Evolutionary conservation across 2,797 vertebrate species (phyloP).

Genomic region (Scolopax rusticola): DNA sequence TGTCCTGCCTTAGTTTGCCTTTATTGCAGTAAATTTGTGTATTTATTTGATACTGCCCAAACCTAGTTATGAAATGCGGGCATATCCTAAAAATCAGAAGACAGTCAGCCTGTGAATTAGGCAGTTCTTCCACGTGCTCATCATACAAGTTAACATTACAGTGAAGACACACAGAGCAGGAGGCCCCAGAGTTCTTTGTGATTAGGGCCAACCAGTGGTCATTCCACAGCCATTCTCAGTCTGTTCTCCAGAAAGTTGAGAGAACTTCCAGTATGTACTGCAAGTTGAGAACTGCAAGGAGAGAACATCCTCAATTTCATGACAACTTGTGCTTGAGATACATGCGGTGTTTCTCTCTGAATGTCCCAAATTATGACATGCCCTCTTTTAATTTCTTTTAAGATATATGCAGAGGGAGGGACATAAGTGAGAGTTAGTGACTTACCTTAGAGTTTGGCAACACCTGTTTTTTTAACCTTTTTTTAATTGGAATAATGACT

Average conservation of each 20-base stretch:
- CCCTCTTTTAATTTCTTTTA: background rate
- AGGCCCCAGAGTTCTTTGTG: background rate
- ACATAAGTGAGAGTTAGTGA: background rate
- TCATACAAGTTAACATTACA: background rate
- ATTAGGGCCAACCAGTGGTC: background rate
- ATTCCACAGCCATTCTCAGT: background rate
- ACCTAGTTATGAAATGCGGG: background rate
- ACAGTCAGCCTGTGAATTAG: background rate
- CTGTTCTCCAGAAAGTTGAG: background rate
- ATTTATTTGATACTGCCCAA: background rate
- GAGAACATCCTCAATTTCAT: background rate
- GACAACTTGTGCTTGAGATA: background rate
- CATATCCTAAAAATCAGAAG: background rate
- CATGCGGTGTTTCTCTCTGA: background rate
- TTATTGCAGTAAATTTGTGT: background rate
- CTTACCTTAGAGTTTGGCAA: background rate
- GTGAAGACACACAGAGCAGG: background rate
- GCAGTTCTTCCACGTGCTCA: too few species aligned
- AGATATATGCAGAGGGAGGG: background rate
- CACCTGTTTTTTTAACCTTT: background rate
- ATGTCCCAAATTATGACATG: background rate
- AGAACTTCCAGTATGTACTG: background rate
- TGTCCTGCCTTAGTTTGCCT: background rate
- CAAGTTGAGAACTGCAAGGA: background rate
- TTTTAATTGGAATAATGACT: background rate